Conservation (phyloP, 2,113 vertebrate species). For the Kobus ellipsiprymnus region DNA sequence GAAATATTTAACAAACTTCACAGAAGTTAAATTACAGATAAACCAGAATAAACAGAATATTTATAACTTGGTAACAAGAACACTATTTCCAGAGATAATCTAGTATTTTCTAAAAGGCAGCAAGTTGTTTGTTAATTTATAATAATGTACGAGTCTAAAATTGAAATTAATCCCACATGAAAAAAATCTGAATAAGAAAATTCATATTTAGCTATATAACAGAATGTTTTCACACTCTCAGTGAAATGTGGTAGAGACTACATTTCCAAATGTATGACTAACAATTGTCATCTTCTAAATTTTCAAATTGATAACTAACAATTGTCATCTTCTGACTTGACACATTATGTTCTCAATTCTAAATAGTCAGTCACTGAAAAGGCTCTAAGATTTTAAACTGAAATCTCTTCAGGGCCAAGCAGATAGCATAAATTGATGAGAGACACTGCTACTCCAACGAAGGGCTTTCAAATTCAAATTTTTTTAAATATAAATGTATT, state of each 20-base stretch:
- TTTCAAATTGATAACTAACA: slow-evolving; percentile 37
- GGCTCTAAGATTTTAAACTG: not conserved
- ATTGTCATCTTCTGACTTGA: slow-evolving; percentile 6
- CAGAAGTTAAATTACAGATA: slow-evolving; percentile 35
- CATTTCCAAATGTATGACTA: slow-evolving; percentile 62
- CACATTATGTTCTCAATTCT: not conserved
- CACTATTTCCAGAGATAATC: slow-evolving; percentile 44
- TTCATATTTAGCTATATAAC: slow-evolving; percentile 55
- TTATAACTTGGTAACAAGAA: slow-evolving; percentile 52
- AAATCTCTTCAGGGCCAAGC: not conserved
- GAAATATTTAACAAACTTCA: slow-evolving; percentile 18
- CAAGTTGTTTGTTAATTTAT: slow-evolving; percentile 68
- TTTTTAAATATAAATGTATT: too few species aligned
- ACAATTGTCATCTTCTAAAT: slow-evolving; percentile 55
- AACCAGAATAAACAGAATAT: slow-evolving; percentile 56
- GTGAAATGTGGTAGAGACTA: slow-evolving; percentile 58
- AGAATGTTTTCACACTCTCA: slow-evolving; percentile 58
- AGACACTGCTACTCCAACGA: not conserved
- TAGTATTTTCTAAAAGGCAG: slow-evolving; percentile 45
- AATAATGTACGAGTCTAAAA: slow-evolving; percentile 53
- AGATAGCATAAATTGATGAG: not conserved
- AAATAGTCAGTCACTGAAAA: not conserved
- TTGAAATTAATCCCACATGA: slow-evolving; percentile 60
- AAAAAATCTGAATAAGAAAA: slow-evolving; percentile 68
- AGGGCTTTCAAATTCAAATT: not conserved